These are phyloP conservation scores for Onychostoma macrolepis DNA, from an alignment of 2,113 vertebrate genomes.

Conservation along the genomic window DNA sequence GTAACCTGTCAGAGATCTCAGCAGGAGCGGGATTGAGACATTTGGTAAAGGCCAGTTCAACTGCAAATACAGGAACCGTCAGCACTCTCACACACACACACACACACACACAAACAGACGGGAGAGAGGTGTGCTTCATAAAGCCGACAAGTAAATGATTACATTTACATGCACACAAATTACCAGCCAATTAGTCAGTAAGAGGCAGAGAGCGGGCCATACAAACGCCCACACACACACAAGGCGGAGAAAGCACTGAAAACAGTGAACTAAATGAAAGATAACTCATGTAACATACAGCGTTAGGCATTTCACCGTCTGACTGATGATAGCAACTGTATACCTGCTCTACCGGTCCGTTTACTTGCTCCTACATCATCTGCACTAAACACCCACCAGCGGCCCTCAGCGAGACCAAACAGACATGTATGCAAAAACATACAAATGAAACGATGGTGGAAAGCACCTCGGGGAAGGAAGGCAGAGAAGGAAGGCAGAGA, in stretches of 20 bases:
- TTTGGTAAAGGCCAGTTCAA: conserved; percentile 27
- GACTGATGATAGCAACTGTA: background rate
- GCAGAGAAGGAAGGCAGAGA: background rate
- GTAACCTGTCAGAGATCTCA: conserved; percentile 40
- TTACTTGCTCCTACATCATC: background rate
- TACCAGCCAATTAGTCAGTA: conserved; percentile 27
- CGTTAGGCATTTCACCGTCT: background rate
- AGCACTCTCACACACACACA: background rate
- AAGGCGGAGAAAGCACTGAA: background rate
- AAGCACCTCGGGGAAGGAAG: conserved; percentile 19
- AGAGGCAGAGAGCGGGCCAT: background rate
- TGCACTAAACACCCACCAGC: background rate
- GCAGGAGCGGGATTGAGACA: conserved; percentile 25
- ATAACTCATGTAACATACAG: background rate
- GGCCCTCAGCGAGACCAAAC: background rate
- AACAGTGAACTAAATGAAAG: background rate
- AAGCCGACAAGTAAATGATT: background rate
- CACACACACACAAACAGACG: background rate
- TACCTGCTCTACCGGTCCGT: background rate
- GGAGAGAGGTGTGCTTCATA: background rate
- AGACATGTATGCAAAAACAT: background rate
- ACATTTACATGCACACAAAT: conserved; percentile 9
- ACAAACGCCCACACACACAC: background rate
- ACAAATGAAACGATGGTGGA: background rate
- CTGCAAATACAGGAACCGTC: conserved; percentile 16